These are phyloP conservation scores for Eurois occulta DNA, from an alignment of 2,888 invertebrate genomes.

Conservation along the genomic window DNA sequence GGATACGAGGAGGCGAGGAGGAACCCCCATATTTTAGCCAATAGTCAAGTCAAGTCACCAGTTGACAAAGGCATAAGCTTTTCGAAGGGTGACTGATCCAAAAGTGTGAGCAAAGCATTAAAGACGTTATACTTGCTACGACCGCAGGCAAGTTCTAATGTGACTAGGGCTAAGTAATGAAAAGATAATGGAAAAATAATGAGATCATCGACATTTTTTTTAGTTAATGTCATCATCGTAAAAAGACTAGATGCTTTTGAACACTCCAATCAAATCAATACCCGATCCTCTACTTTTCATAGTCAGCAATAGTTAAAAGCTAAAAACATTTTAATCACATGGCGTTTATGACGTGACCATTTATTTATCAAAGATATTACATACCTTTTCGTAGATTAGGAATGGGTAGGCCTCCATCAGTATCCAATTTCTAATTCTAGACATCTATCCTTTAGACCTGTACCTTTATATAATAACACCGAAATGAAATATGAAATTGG, in stretches of 20 bases:
- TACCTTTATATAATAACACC: conserved; percentile 26
- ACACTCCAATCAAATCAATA: not conserved
- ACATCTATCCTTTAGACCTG: conserved; percentile 24
- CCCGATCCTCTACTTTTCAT: not conserved
- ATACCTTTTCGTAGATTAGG: conserved; percentile 22
- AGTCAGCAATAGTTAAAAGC: not conserved
- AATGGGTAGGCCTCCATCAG: conserved; percentile 22
- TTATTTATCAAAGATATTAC: conserved; percentile 1
- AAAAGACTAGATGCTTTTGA: not conserved
- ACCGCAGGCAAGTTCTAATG: not conserved
- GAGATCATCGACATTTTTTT: not conserved
- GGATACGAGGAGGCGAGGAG: not conserved
- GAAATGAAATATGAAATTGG: conserved; percentile 56
- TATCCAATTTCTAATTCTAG: conserved; percentile 31
- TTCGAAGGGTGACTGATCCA: not conserved
- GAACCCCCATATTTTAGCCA: not conserved
- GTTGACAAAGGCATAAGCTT: not conserved
- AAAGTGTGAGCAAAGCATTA: not conserved
- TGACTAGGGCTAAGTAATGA: not conserved
- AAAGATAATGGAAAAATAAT: not conserved
- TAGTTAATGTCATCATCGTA: not conserved
- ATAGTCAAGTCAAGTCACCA: not conserved
- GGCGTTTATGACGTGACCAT: not conserved
- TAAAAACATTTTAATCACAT: not conserved
- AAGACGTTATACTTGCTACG: not conserved